Evolutionary conservation across 2,888 invertebrate species (phyloP), one percentile per base, ranked within the genome.

Genomic region (Nomada hirtipes): DNA sequence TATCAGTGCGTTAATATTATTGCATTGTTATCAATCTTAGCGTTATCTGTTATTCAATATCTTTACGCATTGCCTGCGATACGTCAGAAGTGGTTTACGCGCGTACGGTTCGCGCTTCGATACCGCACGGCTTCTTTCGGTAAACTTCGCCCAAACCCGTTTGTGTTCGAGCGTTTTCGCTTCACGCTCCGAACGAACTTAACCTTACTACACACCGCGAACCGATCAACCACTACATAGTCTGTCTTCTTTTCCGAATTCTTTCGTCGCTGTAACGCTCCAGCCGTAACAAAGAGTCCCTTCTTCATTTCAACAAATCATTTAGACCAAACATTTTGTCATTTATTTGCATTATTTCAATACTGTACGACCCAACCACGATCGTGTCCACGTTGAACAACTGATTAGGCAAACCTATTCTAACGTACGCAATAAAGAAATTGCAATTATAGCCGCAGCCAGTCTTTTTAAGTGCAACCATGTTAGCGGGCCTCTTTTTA

Each of bases 161-260:
- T 53, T 50, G 1, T 63, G 52, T 61, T 87, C 75, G 80, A 44
- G 36, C 72, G 65, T 84, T 86, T 72, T 73, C 88, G 86, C 71
- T 72, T 76, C 76, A 64, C 79, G 67, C 67, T 79, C 77, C 71
- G 13, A 77, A 84, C 81, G 81, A 88, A 86, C 84, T 88, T 88
- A 86, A 87, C 81, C 86, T 86, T 86, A 88, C 84, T 88, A 86
- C 79, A 71, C 55, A 29, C 67, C 61, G 74, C 53, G 65, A 68
- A 86, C 52, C 73, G 71, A 79, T 85, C 82, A 82, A 73, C 64
- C 79, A 79, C 82, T 75, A 77, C 55, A 47, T 36, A 36, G 73
- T 69, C n/a, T 69, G 57, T 87, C 70, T 79, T 83, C 67, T 57
- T 55, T 68, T 29, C 50, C 68, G 72, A 72, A 83, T 79, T 78